Evolutionary conservation across 2,888 invertebrate genomes (phyloP), one percentile per base, ranked within the genome.

Genomic region (Drosophila birchii): DNA sequence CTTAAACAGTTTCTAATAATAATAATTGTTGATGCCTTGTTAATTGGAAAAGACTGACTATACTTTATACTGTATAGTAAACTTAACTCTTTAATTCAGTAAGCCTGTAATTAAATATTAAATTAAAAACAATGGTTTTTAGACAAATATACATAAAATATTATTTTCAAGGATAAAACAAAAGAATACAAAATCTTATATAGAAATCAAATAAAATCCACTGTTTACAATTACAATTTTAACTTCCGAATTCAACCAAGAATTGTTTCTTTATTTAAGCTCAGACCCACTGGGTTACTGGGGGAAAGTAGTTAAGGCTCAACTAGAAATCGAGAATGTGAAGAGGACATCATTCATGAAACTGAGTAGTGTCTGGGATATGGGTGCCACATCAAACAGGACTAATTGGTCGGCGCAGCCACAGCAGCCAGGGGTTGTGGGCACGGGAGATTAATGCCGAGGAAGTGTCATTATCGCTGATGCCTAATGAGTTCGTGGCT

Each of bases 301-400:
- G 20, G 44, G 5, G 2, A 53, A 55, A 72, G 29, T 55, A 44
- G 62, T 72, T 43, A 32, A 38, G 43, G 34, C 38, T 18, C 29
- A 53, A 41, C 53, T 51, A 41, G 53, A 36, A 73, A 64, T 72
- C 57, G 32, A 58, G 64, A 58, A 41, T 43, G 73, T 34, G 47
- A 38, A 20, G 18, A 23, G 9, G 18, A 41, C 45, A 18, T 43
- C 20, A 45, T 41, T 23, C 16, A 2, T 12, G 26, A 23, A 38
- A 14, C 39, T 18, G 51, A 57, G 23, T 23, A 43, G 44, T 32
- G n/a, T 56, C 38, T 72, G 47, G 23, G 41, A 45, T 58, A 57
- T 57, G 53, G 34, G 41, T 20, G 57, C 54, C 54, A 64, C 74
- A 73, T 73, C 74, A 73, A 73, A 74, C 57, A 39, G 39, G 39